Conservation (phyloP, 2,888 invertebrate species). For the Campoplex nolae region DNA sequence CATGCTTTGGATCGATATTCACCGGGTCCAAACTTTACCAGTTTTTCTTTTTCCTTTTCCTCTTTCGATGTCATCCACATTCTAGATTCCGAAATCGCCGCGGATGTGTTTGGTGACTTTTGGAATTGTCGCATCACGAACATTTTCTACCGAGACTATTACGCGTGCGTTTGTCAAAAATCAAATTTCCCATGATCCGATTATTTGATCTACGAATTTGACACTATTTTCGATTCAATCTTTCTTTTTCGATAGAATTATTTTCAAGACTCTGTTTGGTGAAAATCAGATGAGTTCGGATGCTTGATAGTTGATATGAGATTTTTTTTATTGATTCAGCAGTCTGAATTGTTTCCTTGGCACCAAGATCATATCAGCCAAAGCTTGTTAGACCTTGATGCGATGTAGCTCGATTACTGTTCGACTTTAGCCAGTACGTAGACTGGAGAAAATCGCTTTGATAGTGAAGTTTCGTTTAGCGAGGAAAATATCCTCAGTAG, state of each 20-base stretch:
- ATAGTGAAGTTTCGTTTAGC: slow-evolving; percentile 27
- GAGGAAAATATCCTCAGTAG: slow-evolving; percentile 7
- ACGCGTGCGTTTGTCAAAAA: too few species aligned
- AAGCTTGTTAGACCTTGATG: slow-evolving; percentile 16
- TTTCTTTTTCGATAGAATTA: neutral
- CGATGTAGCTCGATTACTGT: slow-evolving; percentile 23
- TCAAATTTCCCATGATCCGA: neutral
- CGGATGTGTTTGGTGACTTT: neutral
- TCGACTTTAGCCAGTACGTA: slow-evolving; percentile 18
- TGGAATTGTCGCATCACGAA: neutral
- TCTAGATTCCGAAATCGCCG: neutral
- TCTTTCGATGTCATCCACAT: slow-evolving; percentile 18
- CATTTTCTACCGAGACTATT: neutral
- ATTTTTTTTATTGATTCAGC: too few species aligned
- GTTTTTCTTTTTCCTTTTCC: neutral
- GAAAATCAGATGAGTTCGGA: too few species aligned
- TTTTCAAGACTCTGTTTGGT: too few species aligned
- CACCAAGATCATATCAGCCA: neutral
- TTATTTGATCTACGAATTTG: neutral
- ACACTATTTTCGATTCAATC: neutral
- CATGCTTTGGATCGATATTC: slow-evolving; percentile 62
- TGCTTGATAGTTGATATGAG: too few species aligned
- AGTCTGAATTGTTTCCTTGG: neutral
- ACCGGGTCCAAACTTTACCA: slow-evolving; percentile 67
- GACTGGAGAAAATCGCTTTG: slow-evolving; percentile 34